Evolutionary conservation across 2,113 vertebrate genomes (phyloP).

Genomic region (Datnioides undecimradiatus): DNA sequence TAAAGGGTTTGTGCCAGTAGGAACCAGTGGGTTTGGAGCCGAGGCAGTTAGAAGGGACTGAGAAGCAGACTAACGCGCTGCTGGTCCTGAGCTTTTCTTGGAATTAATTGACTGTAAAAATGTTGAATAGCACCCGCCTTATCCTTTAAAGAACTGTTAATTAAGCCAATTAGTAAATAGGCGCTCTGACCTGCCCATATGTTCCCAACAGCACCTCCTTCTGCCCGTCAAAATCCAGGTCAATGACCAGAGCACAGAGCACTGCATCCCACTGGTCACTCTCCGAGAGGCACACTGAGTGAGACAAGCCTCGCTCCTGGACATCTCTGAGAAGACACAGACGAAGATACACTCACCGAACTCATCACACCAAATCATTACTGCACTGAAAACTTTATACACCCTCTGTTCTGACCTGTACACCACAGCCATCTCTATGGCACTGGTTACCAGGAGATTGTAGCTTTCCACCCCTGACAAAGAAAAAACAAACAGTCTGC

Average conservation of each 20-base stretch:
- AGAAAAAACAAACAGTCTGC: background rate
- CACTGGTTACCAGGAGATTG: constrained; percentile 89
- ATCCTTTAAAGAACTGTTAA: background rate
- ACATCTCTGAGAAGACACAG: constrained; percentile 84
- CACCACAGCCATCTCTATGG: constrained; percentile 90
- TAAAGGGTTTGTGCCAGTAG: background rate
- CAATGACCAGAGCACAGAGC: constrained; percentile 89
- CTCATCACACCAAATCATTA: background rate
- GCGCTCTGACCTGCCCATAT: constrained; percentile 84
- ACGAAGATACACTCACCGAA: background rate
- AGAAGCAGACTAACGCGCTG: background rate
- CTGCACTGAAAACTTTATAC: background rate
- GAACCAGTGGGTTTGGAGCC: background rate
- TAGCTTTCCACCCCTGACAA: constrained; percentile 68
- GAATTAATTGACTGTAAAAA: background rate
- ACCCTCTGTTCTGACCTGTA: constrained; percentile 84
- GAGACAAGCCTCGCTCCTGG: constrained; percentile 83
- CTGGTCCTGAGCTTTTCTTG: background rate
- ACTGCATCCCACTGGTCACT: constrained; percentile 92
- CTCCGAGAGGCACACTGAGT: constrained; percentile 82
- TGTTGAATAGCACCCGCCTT: background rate
- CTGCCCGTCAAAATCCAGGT: constrained; percentile 89
- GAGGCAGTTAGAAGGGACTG: background rate
- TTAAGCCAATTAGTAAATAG: background rate
- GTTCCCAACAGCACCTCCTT: constrained; percentile 87